Percentiles rank a stretch among this genome's conserved stretches.
Evolutionary conservation across 1,140 invertebrate genomes (phyloP).

Genomic region (Aplysia californica): DNA sequence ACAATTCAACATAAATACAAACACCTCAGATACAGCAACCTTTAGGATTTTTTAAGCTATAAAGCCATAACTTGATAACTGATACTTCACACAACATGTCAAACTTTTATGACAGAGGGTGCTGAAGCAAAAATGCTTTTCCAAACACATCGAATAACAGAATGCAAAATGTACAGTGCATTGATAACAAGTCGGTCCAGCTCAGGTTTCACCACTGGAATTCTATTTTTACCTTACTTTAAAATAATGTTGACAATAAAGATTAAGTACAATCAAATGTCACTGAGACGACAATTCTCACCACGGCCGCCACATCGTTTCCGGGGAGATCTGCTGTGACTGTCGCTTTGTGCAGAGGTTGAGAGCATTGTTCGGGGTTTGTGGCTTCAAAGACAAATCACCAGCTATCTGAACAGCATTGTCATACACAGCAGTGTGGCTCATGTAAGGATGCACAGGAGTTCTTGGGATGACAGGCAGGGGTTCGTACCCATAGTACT

Average conservation of each 20-base stretch:
- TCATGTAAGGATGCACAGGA: not conserved
- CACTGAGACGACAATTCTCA: not conserved
- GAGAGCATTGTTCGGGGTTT: not conserved
- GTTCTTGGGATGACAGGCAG: not conserved
- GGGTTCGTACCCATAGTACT: conserved; percentile 14
- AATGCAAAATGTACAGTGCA: not conserved
- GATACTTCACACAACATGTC: too few species aligned
- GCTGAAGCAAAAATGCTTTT: too few species aligned
- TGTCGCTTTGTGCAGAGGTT: conserved; percentile 16
- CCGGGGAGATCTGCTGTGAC: conserved; percentile 18
- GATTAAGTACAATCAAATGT: not conserved
- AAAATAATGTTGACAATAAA: too few species aligned
- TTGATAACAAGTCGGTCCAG: not conserved
- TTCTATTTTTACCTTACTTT: too few species aligned
- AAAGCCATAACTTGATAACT: too few species aligned
- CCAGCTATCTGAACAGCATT: too few species aligned
- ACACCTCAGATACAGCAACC: too few species aligned
- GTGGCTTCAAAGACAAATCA: too few species aligned
- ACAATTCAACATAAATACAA: too few species aligned
- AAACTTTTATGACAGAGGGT: too few species aligned
- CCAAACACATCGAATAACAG: not conserved
- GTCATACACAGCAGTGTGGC: too few species aligned
- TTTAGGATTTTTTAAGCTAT: too few species aligned
- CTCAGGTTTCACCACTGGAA: not conserved
- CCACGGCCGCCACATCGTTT: conserved; percentile 27